Evolutionary conservation across 2,797 vertebrate genomes (phyloP).

Genomic region (Neopelma chrysocephalum): DNA sequence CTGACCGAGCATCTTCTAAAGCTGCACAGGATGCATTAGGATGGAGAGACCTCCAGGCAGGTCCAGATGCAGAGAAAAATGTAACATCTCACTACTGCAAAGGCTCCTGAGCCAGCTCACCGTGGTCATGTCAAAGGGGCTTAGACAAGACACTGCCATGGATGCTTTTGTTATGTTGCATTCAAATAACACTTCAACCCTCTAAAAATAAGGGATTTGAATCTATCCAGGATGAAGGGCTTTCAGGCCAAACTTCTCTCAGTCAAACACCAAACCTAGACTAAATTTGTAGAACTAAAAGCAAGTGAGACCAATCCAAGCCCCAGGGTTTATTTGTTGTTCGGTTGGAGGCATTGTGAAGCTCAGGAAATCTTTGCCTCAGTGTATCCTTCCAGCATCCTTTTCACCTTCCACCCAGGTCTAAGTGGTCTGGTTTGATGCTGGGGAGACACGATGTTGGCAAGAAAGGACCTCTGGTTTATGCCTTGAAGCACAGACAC

Average conservation of each 20-base stretch:
- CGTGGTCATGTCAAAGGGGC: neutral
- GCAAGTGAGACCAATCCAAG: neutral
- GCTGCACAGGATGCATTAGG: neutral
- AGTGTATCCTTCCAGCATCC: neutral
- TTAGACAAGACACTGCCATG: neutral
- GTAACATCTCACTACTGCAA: accelerated
- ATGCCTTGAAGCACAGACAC: neutral
- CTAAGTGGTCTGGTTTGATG: neutral
- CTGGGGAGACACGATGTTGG: accelerated
- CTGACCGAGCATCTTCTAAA: neutral
- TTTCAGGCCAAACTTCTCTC: neutral
- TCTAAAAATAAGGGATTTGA: neutral
- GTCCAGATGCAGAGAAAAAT: neutral
- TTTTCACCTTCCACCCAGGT: neutral
- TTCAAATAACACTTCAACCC: neutral
- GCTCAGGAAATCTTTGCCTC: neutral
- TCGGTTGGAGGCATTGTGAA: neutral
- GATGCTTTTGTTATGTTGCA: too few species aligned
- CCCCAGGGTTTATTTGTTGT: neutral
- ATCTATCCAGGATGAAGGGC: neutral
- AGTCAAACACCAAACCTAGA: neutral
- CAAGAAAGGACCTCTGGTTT: neutral
- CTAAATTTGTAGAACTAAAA: neutral
- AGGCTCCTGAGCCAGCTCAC: neutral
- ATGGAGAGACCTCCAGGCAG: neutral